Evolutionary conservation across 2,113 vertebrate genomes (phyloP).

Genomic region (Periophthalmodon schlosseri): DNA sequence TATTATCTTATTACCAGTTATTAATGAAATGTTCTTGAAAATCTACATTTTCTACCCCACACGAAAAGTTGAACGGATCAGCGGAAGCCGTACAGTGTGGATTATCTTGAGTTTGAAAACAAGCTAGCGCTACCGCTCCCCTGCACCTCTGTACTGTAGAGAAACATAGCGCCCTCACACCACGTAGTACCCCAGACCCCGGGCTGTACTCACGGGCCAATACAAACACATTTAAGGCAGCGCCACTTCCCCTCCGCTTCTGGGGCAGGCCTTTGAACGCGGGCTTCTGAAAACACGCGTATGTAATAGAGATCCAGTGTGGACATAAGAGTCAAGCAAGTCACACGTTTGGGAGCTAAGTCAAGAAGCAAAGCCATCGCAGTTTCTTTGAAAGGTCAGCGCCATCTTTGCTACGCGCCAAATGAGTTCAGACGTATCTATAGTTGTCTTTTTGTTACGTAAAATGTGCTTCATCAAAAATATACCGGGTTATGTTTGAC

Average conservation of each 20-base stretch:
- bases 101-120: too few species aligned
- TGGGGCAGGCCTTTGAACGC: conserved; percentile 33
- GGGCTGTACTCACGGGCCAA: conserved; percentile 36
- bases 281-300: conserved; percentile 16
- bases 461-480: too few species aligned
- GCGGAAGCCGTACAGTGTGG: too few species aligned
- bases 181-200: conserved; percentile 36
- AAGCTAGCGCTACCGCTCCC: conserved; percentile 34
- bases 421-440: not conserved
- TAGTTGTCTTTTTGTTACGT: too few species aligned
- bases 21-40: too few species aligned
- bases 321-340: not conserved
- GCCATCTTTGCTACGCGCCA: not conserved
- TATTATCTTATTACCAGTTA: too few species aligned
- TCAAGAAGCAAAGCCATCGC: not conserved
- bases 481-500: too few species aligned
- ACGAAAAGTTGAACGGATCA: too few species aligned
- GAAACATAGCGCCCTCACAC: conserved; percentile 60
- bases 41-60: too few species aligned
- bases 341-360: not conserved
- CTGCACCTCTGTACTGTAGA: conserved; percentile 57
- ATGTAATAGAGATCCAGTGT: conserved; percentile 29
- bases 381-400: not conserved
- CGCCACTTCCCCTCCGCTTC: conserved; percentile 34
- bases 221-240: conserved; percentile 34